Evolutionary conservation across 2,888 invertebrate genomes (phyloP).

Genomic region (Molorchus minor): DNA sequence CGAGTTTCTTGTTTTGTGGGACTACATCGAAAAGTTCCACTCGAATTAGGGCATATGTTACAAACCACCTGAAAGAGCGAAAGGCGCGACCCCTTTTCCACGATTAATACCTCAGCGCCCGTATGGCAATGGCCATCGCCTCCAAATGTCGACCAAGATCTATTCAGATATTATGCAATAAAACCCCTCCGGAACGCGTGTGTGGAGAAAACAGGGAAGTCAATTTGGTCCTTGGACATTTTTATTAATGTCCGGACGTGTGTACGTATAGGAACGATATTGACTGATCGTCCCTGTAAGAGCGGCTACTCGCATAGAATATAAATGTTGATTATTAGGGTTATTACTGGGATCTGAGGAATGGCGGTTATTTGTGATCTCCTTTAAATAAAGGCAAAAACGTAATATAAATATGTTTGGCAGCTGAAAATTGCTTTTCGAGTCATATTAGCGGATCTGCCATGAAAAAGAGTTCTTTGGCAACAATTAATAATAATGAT

Average conservation of each 20-base stretch:
- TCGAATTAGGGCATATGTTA: slow-evolving; percentile 15
- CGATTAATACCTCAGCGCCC: slow-evolving; percentile 12
- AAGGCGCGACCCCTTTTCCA: slow-evolving; percentile 10
- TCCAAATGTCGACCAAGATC: slow-evolving; percentile 20
- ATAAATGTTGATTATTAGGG: no score
- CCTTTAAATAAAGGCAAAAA: no score
- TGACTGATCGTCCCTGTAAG: slow-evolving; percentile 23
- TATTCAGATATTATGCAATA: slow-evolving; percentile 27
- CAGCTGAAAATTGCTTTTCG: no score
- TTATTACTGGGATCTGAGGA: no score
- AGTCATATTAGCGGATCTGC: no score
- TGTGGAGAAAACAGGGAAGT: slow-evolving; percentile 28
- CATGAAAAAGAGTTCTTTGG: no score
- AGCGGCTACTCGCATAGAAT: slow-evolving; percentile 21
- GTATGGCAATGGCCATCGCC: slow-evolving; percentile 12
- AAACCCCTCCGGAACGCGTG: slow-evolving; percentile 19
- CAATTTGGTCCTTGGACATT: slow-evolving; percentile 24
- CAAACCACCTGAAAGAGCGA: slow-evolving; percentile 24
- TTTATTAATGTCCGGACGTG: slow-evolving; percentile 28
- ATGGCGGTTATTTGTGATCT: no score
- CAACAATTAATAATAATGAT: no score
- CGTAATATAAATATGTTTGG: no score
- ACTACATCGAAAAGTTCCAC: neutral
- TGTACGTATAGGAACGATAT: slow-evolving; percentile 24
- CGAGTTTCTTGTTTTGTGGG: neutral